Percentiles rank a stretch among this genome's conserved stretches.
These are phyloP conservation scores for Notechis scutatus DNA, from an alignment of 2,113 vertebrate species.

Conservation along the genomic window DNA sequence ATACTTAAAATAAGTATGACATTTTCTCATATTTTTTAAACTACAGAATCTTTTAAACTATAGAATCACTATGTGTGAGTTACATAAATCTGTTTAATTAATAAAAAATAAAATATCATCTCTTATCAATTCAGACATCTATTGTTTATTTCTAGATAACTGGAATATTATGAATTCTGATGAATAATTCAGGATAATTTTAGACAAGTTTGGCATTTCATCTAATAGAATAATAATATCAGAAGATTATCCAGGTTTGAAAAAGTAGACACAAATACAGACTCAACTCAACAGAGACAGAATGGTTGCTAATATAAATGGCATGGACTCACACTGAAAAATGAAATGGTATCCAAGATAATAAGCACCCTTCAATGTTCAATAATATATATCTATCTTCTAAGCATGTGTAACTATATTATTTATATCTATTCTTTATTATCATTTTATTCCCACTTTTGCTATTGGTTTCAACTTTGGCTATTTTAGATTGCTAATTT, in stretches of 20 bases:
- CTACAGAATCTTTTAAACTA: background rate
- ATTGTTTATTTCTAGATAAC: background rate
- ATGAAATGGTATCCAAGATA: background rate
- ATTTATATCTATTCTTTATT: background rate
- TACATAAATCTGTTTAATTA: too few relatives aligned
- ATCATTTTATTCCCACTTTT: background rate
- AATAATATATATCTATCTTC: background rate
- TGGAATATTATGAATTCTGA: background rate
- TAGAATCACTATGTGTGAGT: background rate
- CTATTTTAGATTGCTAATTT: background rate
- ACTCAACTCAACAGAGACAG: background rate
- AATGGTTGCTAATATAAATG: background rate
- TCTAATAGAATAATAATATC: background rate
- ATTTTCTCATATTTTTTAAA: background rate
- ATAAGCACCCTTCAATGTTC: background rate
- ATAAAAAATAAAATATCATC: too few relatives aligned
- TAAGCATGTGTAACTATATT: background rate
- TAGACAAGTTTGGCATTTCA: background rate
- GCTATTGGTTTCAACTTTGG: background rate
- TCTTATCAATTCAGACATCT: background rate
- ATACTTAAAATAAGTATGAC: background rate
- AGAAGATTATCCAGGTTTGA: background rate
- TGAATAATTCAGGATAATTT: background rate
- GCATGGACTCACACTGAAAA: background rate
- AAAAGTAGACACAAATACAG: background rate